A percentile compares a stretch with the other conserved stretches of the same genome.
Evolutionary conservation across 92 coral and sea anemone species (phyloP).

Genomic region (Scolanthus callimorphus): DNA sequence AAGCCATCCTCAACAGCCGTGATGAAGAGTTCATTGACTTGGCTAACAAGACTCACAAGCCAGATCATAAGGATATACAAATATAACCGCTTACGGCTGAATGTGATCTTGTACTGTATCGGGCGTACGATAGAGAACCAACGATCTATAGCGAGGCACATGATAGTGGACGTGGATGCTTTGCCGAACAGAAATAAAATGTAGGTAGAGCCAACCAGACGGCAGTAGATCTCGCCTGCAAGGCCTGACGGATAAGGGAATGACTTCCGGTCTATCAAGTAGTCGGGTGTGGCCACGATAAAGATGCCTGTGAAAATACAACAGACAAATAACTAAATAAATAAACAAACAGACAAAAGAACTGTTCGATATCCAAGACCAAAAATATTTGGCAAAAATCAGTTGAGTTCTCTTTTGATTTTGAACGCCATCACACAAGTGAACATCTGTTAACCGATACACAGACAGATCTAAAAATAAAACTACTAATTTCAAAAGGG

Average conservation of each 20-base stretch:
- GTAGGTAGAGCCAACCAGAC: slow-evolving; percentile 71
- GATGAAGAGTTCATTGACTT: slow-evolving; percentile 61
- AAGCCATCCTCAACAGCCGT: slow-evolving; percentile 34
- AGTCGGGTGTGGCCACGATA: slow-evolving; percentile 70
- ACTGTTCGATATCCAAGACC: no score
- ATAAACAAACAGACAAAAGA: no score
- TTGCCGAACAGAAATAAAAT: slow-evolving; percentile 65
- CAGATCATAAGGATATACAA: slow-evolving; percentile 53
- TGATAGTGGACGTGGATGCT: slow-evolving; percentile 74
- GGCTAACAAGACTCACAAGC: slow-evolving; percentile 57
- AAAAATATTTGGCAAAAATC: no score
- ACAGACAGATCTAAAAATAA: no score
- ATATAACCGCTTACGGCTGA: slow-evolving; percentile 52
- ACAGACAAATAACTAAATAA: no score
- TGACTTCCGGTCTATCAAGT: slow-evolving; percentile 46
- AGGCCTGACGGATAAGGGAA: slow-evolving; percentile 50
- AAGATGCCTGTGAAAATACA: slow-evolving; percentile 58
- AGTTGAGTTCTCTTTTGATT: no score
- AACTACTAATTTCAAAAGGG: no score
- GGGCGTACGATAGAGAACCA: slow-evolving; percentile 75
- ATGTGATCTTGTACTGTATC: slow-evolving; percentile 56
- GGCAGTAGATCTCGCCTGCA: slow-evolving; percentile 71
- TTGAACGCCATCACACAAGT: no score
- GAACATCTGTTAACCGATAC: no score
- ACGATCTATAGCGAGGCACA: slow-evolving; percentile 73